These are phyloP conservation scores for Semaprochilodus insignis DNA, from an alignment of 2,797 vertebrate genomes.

Conservation along the genomic window DNA sequence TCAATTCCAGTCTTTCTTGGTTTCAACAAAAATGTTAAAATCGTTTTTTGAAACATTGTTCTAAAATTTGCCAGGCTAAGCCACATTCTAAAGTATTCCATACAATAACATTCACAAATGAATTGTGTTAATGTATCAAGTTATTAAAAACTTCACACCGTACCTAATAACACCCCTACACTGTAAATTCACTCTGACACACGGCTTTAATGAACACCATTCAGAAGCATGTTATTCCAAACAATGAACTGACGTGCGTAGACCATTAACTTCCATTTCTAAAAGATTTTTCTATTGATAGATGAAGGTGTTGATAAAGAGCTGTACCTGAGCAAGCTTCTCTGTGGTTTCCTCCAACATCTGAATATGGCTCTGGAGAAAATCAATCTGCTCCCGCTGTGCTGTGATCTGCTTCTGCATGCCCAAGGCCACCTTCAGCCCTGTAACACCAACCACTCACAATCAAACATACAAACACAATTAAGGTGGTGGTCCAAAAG, in stretches of 20 bases:
- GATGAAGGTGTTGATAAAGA: background rate
- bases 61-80: no score
- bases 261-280: background rate
- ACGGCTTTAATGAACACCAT: background rate
- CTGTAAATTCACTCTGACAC: background rate
- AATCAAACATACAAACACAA: background rate
- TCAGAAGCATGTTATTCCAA: background rate
- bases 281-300: background rate
- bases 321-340: slow-evolving; percentile 78
- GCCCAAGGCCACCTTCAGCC: slow-evolving; percentile 82
- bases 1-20: no score
- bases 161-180: background rate
- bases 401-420: slow-evolving; percentile 89
- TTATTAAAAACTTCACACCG: no score
- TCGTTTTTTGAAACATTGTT: no score
- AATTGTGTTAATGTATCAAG: no score
- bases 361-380: slow-evolving; percentile 83
- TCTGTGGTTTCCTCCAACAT: slow-evolving; percentile 83
- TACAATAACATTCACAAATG: no score
- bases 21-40: no score
- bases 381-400: slow-evolving; percentile 84
- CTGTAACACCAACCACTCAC: slow-evolving; percentile 64
- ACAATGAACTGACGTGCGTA: background rate
- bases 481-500: no score
- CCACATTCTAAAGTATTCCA: no score